Conservation (phyloP, 2,113 vertebrate genomes). For the Diadophis punctatus region DNA sequence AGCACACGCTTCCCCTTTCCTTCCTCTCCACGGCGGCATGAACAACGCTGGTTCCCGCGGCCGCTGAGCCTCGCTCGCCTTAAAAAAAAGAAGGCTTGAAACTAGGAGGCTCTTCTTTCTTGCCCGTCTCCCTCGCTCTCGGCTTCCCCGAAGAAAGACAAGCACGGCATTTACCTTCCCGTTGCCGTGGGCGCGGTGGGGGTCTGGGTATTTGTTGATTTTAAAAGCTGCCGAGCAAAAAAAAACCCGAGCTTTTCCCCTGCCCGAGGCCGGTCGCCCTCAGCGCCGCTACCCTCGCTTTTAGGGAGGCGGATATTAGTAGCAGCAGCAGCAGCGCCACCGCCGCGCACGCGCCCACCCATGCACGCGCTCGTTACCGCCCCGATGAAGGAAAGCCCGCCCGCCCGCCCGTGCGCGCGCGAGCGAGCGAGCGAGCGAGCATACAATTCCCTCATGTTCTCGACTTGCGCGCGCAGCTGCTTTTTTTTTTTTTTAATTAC, state of each 20-base stretch:
- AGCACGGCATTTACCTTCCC: not conserved
- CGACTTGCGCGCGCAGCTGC: not conserved
- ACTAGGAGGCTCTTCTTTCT: not conserved
- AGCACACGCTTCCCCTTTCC: not conserved
- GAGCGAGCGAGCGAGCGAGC: not conserved
- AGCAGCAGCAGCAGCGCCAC: not conserved
- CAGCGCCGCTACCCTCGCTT: not conserved
- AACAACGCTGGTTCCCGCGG: not conserved
- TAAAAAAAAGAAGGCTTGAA: not conserved
- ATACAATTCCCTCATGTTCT: not conserved
- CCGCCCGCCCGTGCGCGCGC: not conserved
- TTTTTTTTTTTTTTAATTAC: not conserved
- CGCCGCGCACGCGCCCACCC: not conserved
- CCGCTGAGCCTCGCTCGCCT: not conserved
- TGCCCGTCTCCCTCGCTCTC: not conserved
- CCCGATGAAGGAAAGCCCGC: not conserved
- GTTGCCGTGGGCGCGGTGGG: not conserved
- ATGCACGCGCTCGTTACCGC: not conserved
- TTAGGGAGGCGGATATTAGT: slow-evolving; percentile 29
- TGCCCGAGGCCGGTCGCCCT: not conserved
- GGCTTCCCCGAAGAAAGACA: not conserved
- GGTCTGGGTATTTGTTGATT: not conserved
- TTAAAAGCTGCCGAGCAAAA: not conserved
- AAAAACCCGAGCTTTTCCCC: not conserved
- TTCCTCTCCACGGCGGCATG: not conserved